phyloP scores from a whole-genome alignment of 2,113 vertebrate species.

The Epinephelus fuscoguttatus region DNA sequence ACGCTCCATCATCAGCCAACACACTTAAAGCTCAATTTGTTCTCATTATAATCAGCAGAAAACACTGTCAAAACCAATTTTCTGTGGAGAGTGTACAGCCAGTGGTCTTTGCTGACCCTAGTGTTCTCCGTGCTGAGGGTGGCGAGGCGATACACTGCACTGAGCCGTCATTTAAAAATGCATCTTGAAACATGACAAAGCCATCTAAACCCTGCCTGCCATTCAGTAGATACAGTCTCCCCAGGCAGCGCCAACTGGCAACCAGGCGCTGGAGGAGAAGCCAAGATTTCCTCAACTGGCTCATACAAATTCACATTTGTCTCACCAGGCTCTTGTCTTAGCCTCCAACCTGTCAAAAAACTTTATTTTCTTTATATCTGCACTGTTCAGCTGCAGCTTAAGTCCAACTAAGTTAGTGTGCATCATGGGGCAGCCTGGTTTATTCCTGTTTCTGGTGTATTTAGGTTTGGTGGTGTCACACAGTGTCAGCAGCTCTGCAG shows the following conservation, averaged over 20 bases:
- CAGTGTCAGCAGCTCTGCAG: slow-evolving; percentile 18
- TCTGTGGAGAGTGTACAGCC: slow-evolving; percentile 24
- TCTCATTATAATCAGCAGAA: slow-evolving; percentile 74
- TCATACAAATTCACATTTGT: background rate
- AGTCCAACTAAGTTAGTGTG: background rate
- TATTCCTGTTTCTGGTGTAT: slow-evolving; percentile 9
- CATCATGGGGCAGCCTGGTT: background rate
- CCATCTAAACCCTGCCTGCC: slow-evolving; percentile 11
- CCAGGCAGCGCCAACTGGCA: background rate
- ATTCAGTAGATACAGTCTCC: background rate
- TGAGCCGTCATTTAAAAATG: slow-evolving; percentile 28
- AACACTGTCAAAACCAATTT: slow-evolving; percentile 63
- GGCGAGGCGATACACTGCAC: background rate
- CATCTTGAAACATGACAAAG: slow-evolving; percentile 32
- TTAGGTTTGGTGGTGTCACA: slow-evolving; percentile 13
- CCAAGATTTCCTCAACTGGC: background rate
- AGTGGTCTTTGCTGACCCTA: slow-evolving; percentile 57
- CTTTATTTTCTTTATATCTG: background rate
- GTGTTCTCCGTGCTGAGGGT: slow-evolving; percentile 17
- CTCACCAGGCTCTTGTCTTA: background rate
- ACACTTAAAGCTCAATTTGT: slow-evolving; percentile 70
- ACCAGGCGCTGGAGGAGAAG: background rate
- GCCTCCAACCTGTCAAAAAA: background rate
- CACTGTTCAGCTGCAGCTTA: slow-evolving; percentile 1
- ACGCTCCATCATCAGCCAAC: slow-evolving; percentile 49